These are phyloP conservation scores for Slavum lentiscoides DNA, from an alignment of 2,888 invertebrate genomes.

Conservation along the genomic window DNA sequence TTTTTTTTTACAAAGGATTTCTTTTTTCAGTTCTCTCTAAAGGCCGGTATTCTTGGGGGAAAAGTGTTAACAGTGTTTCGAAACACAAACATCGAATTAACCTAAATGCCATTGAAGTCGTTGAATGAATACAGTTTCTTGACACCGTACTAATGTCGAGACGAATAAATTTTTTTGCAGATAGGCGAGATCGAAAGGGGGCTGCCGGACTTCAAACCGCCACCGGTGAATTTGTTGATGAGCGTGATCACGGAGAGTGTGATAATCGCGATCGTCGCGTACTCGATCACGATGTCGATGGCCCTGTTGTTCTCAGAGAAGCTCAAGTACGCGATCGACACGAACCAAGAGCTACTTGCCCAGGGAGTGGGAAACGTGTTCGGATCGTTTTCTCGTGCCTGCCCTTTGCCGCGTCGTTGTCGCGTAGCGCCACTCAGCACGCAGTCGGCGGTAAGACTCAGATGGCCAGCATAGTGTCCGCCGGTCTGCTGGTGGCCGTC, in stretches of 20 bases:
- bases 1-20: too few species aligned
- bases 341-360: conserved; percentile 78
- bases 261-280: conserved; percentile 76
- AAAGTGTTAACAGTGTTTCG: too few species aligned
- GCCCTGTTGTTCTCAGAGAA: conserved; percentile 77
- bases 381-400: conserved; percentile 76
- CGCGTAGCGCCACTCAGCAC: conserved; percentile 78
- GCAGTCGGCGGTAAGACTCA: conserved; percentile 78
- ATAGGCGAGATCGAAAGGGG: conserved; percentile 58
- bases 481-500: conserved; percentile 68
- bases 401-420: conserved; percentile 74
- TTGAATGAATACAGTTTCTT: too few species aligned
- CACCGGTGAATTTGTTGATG: conserved; percentile 67
- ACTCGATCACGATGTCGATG: conserved; percentile 80
- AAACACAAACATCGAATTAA: too few species aligned
- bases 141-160: too few species aligned
- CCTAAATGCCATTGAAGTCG: too few species aligned
- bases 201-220: conserved; percentile 68
- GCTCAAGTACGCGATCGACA: conserved; percentile 72
- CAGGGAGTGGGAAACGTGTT: conserved; percentile 75
- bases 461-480: conserved; percentile 72
- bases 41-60: too few species aligned
- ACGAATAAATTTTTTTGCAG: not conserved
- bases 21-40: too few species aligned
- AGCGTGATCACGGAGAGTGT: conserved; percentile 68